Evolutionary conservation across 1,140 invertebrate species (phyloP), one percentile per base, ranked within the genome.

Genomic region (Cydia splendana): DNA sequence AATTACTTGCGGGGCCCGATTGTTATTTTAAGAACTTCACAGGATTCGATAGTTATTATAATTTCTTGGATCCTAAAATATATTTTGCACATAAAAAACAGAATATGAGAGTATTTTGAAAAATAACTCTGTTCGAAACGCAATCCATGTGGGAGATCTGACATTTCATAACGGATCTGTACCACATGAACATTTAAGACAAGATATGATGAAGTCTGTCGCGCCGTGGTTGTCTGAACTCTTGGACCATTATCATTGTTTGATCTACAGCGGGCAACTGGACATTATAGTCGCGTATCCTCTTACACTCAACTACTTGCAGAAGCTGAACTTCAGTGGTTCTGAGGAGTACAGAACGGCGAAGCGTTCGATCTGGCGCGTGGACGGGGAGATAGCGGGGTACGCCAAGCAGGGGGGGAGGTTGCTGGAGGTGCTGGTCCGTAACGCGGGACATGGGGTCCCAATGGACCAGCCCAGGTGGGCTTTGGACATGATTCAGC

Each of bases 11-110:
- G 24, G 24, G 24, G 24, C 24, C 24, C 51, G 94, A 95, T 28
- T 96, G 96, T 0, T 65, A 96, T 15, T 98, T 97, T 84, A 95
- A 94, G 80, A 98, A 98, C 85, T 92, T 96, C 57, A 98, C 97
- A 6, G 97, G 97, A 0, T 96, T 96, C 75, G 93, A 94, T 65
- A 95, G 95, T 85, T 97, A 97, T 85, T 98, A 96, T 82, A 98
- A 98, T 87, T 98, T 95, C 83, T 86, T 98, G 0, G 90, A 95
- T 9, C 93, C 94, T 0, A 57, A 24, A 24, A 24, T 24, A 57
- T 20, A 57, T 4, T n/a, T 24, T 24, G 24, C 24, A 24, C 24
- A 24, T 24, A 1, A 24, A 53, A n/a, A 53, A 4, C 30, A 7
- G 53, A 57, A 57, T 18, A 6, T 9, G 0, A 7, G n/a, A 20